phyloP scores from a whole-genome alignment of 2,888 invertebrate species.

The Parnassius apollo region DNA sequence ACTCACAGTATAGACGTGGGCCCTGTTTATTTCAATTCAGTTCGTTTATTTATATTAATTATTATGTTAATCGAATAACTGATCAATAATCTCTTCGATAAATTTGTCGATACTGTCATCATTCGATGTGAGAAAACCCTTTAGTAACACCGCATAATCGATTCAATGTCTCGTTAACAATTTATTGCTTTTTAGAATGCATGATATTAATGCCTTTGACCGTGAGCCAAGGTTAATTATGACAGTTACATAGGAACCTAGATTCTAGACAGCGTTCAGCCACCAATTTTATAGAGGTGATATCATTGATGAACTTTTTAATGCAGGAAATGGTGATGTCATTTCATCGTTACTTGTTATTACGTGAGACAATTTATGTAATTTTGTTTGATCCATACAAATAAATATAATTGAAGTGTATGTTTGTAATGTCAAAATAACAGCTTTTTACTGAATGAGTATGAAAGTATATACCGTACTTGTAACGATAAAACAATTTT shows the following conservation, averaged over 20 bases:
- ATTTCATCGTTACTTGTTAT: neutral
- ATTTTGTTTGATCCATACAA: no score
- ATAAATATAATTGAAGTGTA: no score
- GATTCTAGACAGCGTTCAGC: slow-evolving; percentile 20
- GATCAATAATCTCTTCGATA: no score
- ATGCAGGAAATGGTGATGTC: neutral
- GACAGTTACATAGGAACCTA: slow-evolving; percentile 9
- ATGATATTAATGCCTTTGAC: slow-evolving; percentile 9
- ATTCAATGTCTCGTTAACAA: slow-evolving; percentile 18
- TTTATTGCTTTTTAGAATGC: slow-evolving; percentile 15
- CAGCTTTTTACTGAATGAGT: no score
- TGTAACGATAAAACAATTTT: no score
- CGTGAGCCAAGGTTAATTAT: slow-evolving; percentile 10
- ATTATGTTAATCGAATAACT: no score
- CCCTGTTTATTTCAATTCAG: no score
- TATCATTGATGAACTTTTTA: slow-evolving; percentile 8
- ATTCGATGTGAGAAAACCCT: slow-evolving; percentile 3
- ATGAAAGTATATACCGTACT: no score
- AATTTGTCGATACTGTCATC: no score
- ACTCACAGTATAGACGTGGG: no score
- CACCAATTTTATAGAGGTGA: slow-evolving; percentile 14
- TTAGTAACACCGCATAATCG: slow-evolving; percentile 4
- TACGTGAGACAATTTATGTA: neutral
- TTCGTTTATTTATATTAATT: no score
- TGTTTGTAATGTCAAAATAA: no score